These are phyloP conservation scores for Ornithoptera alexandrae DNA, from an alignment of 2,888 invertebrate species.

Conservation along the genomic window DNA sequence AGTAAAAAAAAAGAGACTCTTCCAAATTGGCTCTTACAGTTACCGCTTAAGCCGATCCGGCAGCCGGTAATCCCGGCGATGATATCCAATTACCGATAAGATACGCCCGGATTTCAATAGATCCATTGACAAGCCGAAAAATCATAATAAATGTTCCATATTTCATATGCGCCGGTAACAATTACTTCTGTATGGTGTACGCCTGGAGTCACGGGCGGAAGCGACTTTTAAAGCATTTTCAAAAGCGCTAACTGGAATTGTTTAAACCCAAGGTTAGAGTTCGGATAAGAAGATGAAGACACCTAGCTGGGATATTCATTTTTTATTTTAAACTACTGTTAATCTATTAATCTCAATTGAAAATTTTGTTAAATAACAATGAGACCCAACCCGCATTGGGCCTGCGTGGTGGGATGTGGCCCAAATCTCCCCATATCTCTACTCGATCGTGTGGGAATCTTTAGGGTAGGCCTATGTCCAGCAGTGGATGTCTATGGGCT, in stretches of 20 bases:
- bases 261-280: too few relatives aligned
- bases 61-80: conserved; percentile 53
- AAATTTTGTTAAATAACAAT: too few relatives aligned
- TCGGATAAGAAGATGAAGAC: too few relatives aligned
- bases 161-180: conserved; percentile 66
- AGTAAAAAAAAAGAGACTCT: conserved; percentile 1
- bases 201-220: conserved; percentile 35
- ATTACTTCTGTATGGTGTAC: conserved; percentile 48
- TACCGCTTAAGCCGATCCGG: conserved; percentile 45
- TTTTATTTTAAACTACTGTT: too few relatives aligned
- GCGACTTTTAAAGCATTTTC: conserved; percentile 26
- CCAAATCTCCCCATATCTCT: too few relatives aligned
- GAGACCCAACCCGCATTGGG: too few relatives aligned
- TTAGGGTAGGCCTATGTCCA: too few relatives aligned
- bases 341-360: too few relatives aligned
- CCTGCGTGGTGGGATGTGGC: too few relatives aligned
- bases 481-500: too few relatives aligned
- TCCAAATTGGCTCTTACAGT: conserved; percentile 34
- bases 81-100: conserved; percentile 75
- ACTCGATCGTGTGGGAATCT: too few relatives aligned
- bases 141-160: conserved; percentile 73
- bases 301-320: too few relatives aligned
- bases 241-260: background rate
- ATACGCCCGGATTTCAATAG: conserved; percentile 76
- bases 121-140: conserved; percentile 72